Conservation (phyloP, 2,113 vertebrate species). For the Xiphophorus couchianus region DNA sequence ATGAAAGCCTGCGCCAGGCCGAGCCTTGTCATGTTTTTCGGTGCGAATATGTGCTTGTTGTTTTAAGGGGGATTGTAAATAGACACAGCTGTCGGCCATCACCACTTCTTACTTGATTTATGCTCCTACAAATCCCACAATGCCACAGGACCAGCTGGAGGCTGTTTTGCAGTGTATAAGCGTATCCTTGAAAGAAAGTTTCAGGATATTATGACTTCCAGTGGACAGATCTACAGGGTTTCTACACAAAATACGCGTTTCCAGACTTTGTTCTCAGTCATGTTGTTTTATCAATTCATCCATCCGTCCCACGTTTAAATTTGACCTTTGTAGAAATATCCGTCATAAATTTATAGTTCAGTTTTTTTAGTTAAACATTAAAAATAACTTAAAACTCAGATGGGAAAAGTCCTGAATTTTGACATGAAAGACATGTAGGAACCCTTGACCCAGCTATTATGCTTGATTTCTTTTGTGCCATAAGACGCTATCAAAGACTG, state of each 20-base stretch:
- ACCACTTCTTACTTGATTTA: conserved; percentile 56
- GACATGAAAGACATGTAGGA: background rate
- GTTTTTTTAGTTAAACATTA: background rate
- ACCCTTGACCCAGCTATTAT: background rate
- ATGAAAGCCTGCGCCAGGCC: conserved; percentile 41
- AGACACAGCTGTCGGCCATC: conserved; percentile 73
- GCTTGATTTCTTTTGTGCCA: background rate
- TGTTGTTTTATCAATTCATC: background rate
- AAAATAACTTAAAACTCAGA: no score
- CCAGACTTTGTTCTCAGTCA: no score
- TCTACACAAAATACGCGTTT: background rate
- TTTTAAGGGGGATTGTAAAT: conserved; percentile 71
- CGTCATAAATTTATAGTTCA: background rate
- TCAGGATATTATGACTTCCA: conserved; percentile 44
- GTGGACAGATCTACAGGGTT: conserved; percentile 15
- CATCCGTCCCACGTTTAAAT: background rate
- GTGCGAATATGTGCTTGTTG: conserved; percentile 60
- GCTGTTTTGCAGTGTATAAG: conserved; percentile 41
- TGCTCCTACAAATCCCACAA: conserved; percentile 68
- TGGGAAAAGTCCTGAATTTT: background rate
- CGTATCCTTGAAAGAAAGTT: conserved; percentile 21
- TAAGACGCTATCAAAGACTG: background rate
- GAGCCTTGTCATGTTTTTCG: conserved; percentile 39
- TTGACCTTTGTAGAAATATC: no score
- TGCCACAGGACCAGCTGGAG: conserved; percentile 67